Evolutionary conservation across 2,888 invertebrate genomes (phyloP).

Genomic region (Epinotia bilunana): DNA sequence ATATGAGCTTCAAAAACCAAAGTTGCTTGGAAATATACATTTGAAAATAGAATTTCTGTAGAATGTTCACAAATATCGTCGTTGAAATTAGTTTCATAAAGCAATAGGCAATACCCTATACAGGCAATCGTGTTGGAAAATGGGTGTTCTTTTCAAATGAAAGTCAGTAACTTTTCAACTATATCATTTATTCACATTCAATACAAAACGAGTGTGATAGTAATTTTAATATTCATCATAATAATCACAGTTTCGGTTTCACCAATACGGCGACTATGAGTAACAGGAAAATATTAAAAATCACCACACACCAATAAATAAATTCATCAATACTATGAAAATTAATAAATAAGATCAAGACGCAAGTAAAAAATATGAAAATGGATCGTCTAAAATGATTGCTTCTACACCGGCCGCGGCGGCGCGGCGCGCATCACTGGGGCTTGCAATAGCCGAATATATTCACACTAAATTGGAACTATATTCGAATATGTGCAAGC

Average conservation of each 20-base stretch:
- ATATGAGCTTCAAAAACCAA: too few species aligned
- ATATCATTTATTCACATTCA: slow-evolving; percentile 84
- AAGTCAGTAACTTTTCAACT: slow-evolving; percentile 67
- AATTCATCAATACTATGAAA: slow-evolving; percentile 72
- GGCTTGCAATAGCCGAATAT: background rate
- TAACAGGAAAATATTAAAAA: slow-evolving; percentile 74
- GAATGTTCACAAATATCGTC: too few species aligned
- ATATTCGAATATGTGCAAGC: background rate
- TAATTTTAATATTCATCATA: slow-evolving; percentile 75
- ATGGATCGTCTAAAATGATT: slow-evolving; percentile 54
- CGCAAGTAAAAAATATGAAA: slow-evolving; percentile 55
- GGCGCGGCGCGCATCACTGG: slow-evolving; percentile 1
- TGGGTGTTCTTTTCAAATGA: slow-evolving; percentile 43
- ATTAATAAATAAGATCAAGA: slow-evolving; percentile 72
- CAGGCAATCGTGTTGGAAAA: too few species aligned
- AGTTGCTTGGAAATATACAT: too few species aligned
- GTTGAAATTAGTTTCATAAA: too few species aligned
- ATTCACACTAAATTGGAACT: background rate
- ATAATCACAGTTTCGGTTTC: slow-evolving; percentile 64
- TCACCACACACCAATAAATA: slow-evolving; percentile 82
- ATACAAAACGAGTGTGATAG: slow-evolving; percentile 82
- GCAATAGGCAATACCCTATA: too few species aligned
- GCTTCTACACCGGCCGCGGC: slow-evolving; percentile 53
- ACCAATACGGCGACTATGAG: slow-evolving; percentile 60
- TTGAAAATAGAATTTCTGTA: too few species aligned